Base-by-base conservation (phyloP, 2,888 invertebrate genomes). In the Phasia obesa region DNA sequence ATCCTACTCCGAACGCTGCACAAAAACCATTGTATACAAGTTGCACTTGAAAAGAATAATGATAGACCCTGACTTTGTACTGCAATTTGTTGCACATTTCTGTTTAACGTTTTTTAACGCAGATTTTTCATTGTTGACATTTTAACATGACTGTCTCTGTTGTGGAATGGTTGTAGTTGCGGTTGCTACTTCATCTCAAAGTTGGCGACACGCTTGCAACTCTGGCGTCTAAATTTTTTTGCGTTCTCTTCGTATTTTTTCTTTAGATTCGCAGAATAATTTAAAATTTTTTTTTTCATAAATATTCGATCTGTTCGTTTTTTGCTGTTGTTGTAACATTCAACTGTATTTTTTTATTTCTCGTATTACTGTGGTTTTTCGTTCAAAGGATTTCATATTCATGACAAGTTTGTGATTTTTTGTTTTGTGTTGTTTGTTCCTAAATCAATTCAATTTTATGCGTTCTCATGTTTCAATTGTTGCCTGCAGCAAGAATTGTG, bases 61-160 rank as follows among this genome's bases (percentile, higher is more conserved):
- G 74, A 82, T 82, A 65, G 78, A 65, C 78, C 74, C 74, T 71
- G 74, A 75, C 78, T 65, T 78, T 75, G 74, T 82, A 64, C 51
- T 59, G 55, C 73, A 82, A 82, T 78, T 82, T 82, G 78, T 78
- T 78, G 77, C 77, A 74, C 74, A 82, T 82, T 78, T 82, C 51
- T 74, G 74, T 55, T 81, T 57, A 73, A 77, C 53, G 53, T 70
- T 77, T 73, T 60, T 62, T 23, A 69, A 55, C 65, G 71, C 60
- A 67, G 81, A 82, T 64, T 69, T 82, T 74, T 78, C 77, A 74
- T 74, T 78, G 82, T 74, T 78, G 82, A 64, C 82, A 82, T 82
- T 78, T 78, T 74, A 74, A 59, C 67, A 62, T 82, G 82, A 71
- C 64, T 53, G 27, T 76, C 31, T 64, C 47, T 57, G 23, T 51